Conservation (phyloP, 2,797 vertebrate species). For the Acanthiza pusilla region DNA sequence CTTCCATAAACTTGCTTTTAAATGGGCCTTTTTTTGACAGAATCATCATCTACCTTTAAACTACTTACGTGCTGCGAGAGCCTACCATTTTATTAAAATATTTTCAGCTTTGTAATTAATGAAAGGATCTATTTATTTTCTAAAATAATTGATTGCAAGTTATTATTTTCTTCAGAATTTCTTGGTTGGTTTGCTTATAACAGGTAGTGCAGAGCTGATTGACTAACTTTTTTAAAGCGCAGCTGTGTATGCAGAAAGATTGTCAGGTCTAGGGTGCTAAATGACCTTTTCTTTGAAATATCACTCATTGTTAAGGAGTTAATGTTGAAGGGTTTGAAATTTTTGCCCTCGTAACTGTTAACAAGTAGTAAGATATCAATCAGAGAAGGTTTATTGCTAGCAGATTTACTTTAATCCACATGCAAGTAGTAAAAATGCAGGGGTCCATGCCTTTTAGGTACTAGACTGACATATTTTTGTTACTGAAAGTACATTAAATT, state of each 20-base stretch:
- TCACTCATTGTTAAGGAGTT: background rate
- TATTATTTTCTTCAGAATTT: background rate
- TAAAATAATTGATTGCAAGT: background rate
- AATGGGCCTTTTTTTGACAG: background rate
- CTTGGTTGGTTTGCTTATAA: background rate
- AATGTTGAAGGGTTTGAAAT: background rate
- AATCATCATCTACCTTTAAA: background rate
- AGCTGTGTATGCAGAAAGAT: background rate
- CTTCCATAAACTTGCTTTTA: background rate
- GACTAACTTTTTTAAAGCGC: background rate
- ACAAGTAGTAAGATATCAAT: background rate
- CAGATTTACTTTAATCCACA: background rate
- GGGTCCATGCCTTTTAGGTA: background rate
- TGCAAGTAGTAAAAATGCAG: background rate
- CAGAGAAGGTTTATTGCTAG: background rate
- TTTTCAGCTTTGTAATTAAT: background rate
- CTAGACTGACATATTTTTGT: background rate
- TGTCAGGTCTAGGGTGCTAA: background rate
- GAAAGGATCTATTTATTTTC: background rate
- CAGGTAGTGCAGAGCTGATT: background rate
- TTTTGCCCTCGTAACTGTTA: background rate
- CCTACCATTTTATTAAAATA: background rate
- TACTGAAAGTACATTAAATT: slow-evolving; percentile 4
- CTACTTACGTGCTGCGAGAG: background rate
- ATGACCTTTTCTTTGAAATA: background rate